phyloP scores from a whole-genome alignment of 2,113 vertebrate species.

The Misgurnus anguillicaudatus region DNA sequence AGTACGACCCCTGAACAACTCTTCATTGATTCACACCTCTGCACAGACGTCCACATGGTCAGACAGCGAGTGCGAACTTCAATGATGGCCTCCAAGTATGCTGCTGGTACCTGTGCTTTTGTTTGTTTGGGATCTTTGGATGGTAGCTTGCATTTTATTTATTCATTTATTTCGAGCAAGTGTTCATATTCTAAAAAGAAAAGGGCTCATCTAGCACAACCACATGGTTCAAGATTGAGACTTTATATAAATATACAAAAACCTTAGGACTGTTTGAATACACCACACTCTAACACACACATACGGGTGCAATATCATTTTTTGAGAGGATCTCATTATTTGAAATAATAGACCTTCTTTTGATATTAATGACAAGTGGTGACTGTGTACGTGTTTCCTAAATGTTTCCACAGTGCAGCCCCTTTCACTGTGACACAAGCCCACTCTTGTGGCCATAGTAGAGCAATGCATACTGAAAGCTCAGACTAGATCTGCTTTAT shows the following conservation, averaged over 20 bases:
- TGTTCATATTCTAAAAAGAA: conserved; percentile 58
- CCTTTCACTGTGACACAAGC: conserved; percentile 75
- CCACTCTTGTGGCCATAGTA: conserved; percentile 68
- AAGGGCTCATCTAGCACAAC: conserved; percentile 76
- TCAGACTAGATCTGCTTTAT: conserved; percentile 38
- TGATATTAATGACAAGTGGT: conserved; percentile 51
- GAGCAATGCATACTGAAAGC: conserved; percentile 48
- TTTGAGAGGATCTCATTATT: conserved; percentile 45
- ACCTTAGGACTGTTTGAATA: conserved; percentile 47
- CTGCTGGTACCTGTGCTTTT: conserved; percentile 1
- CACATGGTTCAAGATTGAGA: conserved; percentile 53
- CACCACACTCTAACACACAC: conserved; percentile 40
- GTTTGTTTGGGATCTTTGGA: not conserved
- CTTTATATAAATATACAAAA: conserved; percentile 21
- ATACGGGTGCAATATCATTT: conserved; percentile 55
- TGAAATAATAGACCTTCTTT: conserved; percentile 48
- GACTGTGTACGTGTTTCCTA: conserved; percentile 58
- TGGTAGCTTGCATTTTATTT: conserved; percentile 31
- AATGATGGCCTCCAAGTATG: not conserved
- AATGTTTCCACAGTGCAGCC: conserved; percentile 27
- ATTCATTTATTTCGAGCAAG: conserved; percentile 54
- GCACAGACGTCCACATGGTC: not conserved
- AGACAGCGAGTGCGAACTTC: no score
- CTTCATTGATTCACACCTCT: conserved; percentile 8
- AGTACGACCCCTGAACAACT: not conserved